These are phyloP conservation scores for Hecatera dysodea DNA, from an alignment of 2,888 invertebrate species.

Conservation along the genomic window DNA sequence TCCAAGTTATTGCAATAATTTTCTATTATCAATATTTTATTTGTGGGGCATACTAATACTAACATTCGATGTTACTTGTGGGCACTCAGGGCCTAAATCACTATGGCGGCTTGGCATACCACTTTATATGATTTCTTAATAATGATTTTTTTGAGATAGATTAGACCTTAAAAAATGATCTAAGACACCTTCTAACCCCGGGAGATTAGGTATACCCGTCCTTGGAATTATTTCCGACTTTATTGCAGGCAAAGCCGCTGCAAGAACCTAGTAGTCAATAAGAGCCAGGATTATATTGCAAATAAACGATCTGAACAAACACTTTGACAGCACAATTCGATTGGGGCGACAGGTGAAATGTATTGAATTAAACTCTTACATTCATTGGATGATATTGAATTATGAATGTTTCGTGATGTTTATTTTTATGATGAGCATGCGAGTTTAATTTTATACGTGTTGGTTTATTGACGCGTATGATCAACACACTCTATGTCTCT, in stretches of 20 bases:
- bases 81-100: too few species aligned
- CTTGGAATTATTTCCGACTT: not conserved
- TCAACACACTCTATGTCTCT: not conserved
- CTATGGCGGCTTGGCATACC: too few species aligned
- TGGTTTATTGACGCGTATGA: not conserved
- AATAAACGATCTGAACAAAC: conserved; percentile 56
- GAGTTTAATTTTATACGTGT: not conserved
- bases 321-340: conserved; percentile 62
- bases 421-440: conserved; percentile 41
- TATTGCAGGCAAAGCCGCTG: not conserved
- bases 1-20: too few species aligned
- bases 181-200: too few species aligned
- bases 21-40: too few species aligned
- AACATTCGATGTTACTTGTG: too few species aligned
- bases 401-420: conserved; percentile 30
- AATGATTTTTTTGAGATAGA: too few species aligned
- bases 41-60: too few species aligned
- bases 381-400: conserved; percentile 49
- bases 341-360: conserved; percentile 64
- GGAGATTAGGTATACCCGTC: too few species aligned
- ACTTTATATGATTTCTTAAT: too few species aligned
- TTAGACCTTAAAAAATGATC: too few species aligned
- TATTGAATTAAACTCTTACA: conserved; percentile 57
- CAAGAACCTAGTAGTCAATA: conserved; percentile 41
- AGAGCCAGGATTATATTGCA: conserved; percentile 61